Base-by-base conservation (phyloP, 2,888 invertebrate genomes). In the Patella caerulea region DNA sequence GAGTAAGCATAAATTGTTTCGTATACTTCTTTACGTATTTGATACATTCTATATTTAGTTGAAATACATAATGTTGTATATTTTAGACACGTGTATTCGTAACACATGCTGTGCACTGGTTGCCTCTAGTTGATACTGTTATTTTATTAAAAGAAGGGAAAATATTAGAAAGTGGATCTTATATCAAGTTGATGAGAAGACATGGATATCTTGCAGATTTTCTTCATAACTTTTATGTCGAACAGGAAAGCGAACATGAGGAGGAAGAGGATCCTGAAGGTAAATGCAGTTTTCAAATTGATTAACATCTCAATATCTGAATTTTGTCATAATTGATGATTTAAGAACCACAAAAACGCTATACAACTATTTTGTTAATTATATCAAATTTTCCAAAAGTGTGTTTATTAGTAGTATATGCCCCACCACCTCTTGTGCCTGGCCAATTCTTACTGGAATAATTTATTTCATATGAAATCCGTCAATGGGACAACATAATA, bases 61-160 rank as follows among this genome's bases (percentile, higher is more conserved):
- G 45, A 45, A 45, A 45, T 1, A 45, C 45, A 45, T n/a, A 34
- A 9, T 29, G 29, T 71, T 34, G 7, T 29, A 71, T 34, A 73
- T n/a, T 76, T 2, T 83, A 94, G 93, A 98, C 98, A 0, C 94
- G 98, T 79, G 92, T 99, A 73, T 93, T 98, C 88, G 98, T 98
- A 55, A 99, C 98, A 0, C 98, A 99, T 92, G 96, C 96, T 83
- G 95, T 98, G 76, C 96, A 97, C 9, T 98, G 96, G 92, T 93
- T 98, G 84, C 95, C 97, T 0, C 94, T 96, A 87, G 96, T 96
- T 2, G 96, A 98, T 92, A 94, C 95, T 87, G 97, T 99, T 83
- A 92, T 97, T 82, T 98, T 98, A 12, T 91, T 99, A 88, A 95
- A 95, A 75, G 94, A 96, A 87, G 98, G 98, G 0, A 94, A 94